Percentiles rank a stretch among this genome's conserved stretches.
phyloP scores from a whole-genome alignment of 2,113 vertebrate species.

The Cavia aperea region DNA sequence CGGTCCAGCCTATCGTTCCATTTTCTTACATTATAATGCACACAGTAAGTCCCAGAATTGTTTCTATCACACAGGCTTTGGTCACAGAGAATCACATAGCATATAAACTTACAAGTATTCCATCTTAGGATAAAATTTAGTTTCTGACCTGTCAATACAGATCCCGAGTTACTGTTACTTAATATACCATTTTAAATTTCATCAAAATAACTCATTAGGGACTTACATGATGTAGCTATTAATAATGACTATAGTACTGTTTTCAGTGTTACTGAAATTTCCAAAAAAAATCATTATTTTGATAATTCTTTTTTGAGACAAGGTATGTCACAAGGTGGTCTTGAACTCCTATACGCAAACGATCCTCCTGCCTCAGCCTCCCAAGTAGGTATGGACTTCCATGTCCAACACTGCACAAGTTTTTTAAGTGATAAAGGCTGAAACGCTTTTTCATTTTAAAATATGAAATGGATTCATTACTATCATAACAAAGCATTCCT shows the following conservation, averaged over 20 bases:
- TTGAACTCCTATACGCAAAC: neutral
- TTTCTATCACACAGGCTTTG: neutral
- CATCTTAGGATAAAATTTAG: neutral
- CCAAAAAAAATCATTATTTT: neutral
- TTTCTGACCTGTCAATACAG: neutral
- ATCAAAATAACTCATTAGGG: constrained; percentile 6
- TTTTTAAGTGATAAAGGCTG: neutral
- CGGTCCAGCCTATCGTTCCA: neutral
- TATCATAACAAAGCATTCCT: neutral
- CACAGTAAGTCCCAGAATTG: neutral
- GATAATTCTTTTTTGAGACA: neutral
- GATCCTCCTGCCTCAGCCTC: neutral
- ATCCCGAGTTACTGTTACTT: neutral
- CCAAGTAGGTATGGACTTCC: neutral
- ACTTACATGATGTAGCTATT: neutral
- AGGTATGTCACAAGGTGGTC: neutral
- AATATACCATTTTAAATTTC: neutral
- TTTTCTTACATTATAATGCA: neutral
- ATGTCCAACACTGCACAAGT: neutral
- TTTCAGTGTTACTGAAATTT: neutral
- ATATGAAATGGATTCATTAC: neutral
- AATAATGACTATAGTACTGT: neutral
- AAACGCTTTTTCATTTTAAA: neutral
- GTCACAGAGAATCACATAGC: neutral
- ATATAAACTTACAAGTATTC: neutral